A percentile compares a stretch with the other conserved stretches of the same genome.
Evolutionary conservation across 2,113 vertebrate genomes (phyloP).

Genomic region (Ailuropoda melanoleuca): DNA sequence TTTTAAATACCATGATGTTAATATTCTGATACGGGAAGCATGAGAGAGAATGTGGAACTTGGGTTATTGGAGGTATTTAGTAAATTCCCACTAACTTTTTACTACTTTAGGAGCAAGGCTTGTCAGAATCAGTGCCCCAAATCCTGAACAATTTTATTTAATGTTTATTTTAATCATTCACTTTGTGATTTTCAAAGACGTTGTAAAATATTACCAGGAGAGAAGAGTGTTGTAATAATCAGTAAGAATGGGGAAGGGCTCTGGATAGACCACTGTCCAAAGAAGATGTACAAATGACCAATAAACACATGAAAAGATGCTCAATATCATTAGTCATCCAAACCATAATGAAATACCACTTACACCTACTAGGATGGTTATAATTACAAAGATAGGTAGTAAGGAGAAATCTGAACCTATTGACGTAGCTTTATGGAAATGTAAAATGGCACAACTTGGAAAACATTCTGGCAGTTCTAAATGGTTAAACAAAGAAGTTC

Average conservation of each 20-base stretch:
- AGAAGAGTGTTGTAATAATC: background rate
- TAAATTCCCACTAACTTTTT: background rate
- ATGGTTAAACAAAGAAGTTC: background rate
- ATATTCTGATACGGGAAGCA: background rate
- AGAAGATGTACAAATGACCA: background rate
- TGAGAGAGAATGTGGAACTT: background rate
- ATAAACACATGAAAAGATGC: background rate
- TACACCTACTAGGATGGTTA: background rate
- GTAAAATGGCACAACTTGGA: background rate
- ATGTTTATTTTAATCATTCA: background rate
- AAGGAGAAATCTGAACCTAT: background rate
- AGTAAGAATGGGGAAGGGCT: background rate
- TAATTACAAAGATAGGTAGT: background rate
- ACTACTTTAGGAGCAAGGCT: background rate
- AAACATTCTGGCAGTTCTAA: background rate
- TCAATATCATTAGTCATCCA: background rate
- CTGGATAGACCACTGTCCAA: background rate
- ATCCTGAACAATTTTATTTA: background rate
- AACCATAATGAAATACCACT: background rate
- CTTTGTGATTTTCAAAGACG: background rate
- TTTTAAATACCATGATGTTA: background rate
- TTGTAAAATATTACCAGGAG: background rate
- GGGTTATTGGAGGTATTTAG: background rate
- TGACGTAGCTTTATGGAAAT: background rate
- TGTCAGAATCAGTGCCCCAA: background rate